A percentile compares a stretch with the other conserved stretches of the same genome.
Conservation (phyloP, 2,888 invertebrate species). For the Petrolisthes cinctipes region DNA sequence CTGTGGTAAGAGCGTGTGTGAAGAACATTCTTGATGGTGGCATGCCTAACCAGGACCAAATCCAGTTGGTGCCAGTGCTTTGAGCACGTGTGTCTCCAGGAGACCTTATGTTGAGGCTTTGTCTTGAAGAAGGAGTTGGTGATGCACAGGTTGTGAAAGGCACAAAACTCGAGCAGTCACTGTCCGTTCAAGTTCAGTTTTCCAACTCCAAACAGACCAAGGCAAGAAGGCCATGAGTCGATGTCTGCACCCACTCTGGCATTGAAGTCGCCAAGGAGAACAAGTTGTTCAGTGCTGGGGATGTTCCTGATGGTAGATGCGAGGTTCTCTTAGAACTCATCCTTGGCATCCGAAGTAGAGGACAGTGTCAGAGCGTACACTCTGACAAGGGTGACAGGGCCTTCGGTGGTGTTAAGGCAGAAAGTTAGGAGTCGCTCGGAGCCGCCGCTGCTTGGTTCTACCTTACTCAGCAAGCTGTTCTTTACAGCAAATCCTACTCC, state of each 20-base stretch:
- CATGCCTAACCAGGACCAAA: too few relatives aligned
- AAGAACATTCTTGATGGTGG: too few relatives aligned
- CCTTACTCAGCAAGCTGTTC: constrained; percentile 1
- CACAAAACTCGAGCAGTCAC: constrained; percentile 6
- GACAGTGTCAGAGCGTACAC: constrained; percentile 24
- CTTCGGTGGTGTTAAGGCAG: background rate
- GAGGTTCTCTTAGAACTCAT: background rate
- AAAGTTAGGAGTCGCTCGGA: constrained; percentile 29
- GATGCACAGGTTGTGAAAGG: constrained; percentile 14
- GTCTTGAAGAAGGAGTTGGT: constrained; percentile 36
- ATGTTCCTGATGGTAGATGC: constrained; percentile 11
- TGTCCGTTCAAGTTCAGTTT: constrained; percentile 26
- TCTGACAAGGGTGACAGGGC: constrained; percentile 16
- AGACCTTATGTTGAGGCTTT: too few relatives aligned
- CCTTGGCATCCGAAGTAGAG: background rate
- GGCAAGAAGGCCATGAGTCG: too few relatives aligned
- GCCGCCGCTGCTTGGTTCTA: constrained; percentile 7
- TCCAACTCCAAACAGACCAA: too few relatives aligned
- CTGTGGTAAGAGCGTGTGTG: too few relatives aligned
- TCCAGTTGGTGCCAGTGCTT: too few relatives aligned
- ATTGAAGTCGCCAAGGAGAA: too few relatives aligned
- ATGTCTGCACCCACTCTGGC: too few relatives aligned
- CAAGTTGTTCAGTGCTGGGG: too few relatives aligned
- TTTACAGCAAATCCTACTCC: constrained; percentile 30
- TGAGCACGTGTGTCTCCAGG: too few relatives aligned